Percentiles rank a stretch among this genome's conserved stretches.
phyloP scores from a whole-genome alignment of 2,113 vertebrate species.

The Motacilla alba region DNA sequence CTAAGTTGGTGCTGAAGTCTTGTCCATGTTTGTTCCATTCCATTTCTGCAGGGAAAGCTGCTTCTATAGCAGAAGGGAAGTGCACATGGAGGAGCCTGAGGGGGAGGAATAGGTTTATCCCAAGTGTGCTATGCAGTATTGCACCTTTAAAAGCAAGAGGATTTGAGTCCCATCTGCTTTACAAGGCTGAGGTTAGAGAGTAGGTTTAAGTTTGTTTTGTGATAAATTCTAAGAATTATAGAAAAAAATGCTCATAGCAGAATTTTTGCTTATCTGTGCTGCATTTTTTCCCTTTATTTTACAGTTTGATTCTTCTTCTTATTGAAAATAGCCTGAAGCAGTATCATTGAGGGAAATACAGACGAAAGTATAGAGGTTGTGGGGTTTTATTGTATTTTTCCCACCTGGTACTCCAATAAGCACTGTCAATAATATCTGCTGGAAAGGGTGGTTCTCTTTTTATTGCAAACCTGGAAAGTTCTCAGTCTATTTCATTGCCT shows the following conservation, averaged over 20 bases:
- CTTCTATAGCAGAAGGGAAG: background rate
- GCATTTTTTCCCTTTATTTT: background rate
- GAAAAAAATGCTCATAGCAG: background rate
- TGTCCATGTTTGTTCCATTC: background rate
- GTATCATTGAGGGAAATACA: background rate
- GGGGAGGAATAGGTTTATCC: background rate
- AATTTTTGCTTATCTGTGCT: background rate
- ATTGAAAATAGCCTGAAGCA: background rate
- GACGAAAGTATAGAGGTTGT: background rate
- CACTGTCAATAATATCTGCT: background rate
- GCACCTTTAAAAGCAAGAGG: background rate
- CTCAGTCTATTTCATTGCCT: background rate
- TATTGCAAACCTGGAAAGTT: background rate
- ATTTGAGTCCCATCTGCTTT: background rate
- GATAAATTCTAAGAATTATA: background rate
- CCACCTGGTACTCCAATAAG: background rate
- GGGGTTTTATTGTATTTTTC: background rate
- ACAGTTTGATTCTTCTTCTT: background rate
- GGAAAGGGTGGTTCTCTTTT: background rate
- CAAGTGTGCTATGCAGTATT: background rate
- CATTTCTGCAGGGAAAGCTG: background rate
- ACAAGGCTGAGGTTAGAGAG: background rate
- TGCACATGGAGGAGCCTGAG: background rate
- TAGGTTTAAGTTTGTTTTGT: background rate
- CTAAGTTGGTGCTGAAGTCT: background rate